Evolutionary conservation across 2,113 vertebrate species (phyloP).

Genomic region (Empidonax alnorum): DNA sequence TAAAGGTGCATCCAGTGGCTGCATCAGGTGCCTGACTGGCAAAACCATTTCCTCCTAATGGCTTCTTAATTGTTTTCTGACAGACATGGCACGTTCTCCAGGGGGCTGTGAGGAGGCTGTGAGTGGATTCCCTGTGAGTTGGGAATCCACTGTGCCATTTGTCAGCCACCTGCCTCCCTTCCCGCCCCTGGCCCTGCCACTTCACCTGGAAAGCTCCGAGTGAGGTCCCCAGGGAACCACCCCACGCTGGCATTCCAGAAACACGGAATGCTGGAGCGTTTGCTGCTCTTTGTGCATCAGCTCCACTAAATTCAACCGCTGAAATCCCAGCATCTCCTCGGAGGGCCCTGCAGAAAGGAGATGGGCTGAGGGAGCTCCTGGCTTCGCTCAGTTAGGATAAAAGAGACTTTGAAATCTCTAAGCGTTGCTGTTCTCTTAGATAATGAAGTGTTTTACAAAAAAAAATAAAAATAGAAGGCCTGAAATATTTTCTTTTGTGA

Average conservation of each 20-base stretch:
- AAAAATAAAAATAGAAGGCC: not conserved
- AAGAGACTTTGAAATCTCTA: not conserved
- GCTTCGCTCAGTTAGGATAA: not conserved
- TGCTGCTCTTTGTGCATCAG: not conserved
- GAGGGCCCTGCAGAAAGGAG: not conserved
- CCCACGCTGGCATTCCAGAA: not conserved
- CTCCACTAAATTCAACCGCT: not conserved
- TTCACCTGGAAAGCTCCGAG: not conserved
- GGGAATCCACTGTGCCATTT: not conserved
- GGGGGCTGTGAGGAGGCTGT: constrained; percentile 18
- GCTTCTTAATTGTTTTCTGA: constrained; percentile 11
- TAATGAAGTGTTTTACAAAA: not conserved
- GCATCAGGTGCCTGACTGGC: not conserved
- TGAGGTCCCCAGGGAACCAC: not conserved
- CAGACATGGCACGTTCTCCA: not conserved
- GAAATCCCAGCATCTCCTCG: not conserved
- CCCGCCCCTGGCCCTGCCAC: not conserved
- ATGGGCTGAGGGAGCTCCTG: not conserved
- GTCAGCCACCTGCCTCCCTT: constrained; percentile 8
- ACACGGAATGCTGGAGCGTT: rapidly evolving
- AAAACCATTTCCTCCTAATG: constrained; percentile 1
- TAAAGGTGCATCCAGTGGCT: not conserved
- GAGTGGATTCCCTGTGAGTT: not conserved
- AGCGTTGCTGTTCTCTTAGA: not conserved
- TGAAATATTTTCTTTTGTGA: not conserved